Base-by-base conservation (phyloP, 2,113 vertebrate genomes). In the Nerophis ophidion region DNA sequence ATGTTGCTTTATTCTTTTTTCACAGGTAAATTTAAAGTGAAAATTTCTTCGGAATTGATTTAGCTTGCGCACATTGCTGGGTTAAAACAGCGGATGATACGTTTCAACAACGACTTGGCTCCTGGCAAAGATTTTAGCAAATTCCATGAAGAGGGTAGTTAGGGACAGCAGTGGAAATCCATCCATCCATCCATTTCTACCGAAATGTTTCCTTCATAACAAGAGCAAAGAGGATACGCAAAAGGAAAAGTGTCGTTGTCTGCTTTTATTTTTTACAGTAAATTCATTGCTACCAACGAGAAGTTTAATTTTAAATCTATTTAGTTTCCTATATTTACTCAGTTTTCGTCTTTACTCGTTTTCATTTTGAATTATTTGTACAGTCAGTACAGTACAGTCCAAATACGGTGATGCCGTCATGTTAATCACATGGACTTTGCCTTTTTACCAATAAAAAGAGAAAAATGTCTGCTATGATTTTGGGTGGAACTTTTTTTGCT, bases 121-220 rank as follows among this genome's bases (percentile, higher is more conserved):
- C 44, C 19, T 9, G 46, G 65, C 61, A 66, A 12, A 34, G 14
- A 49, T 13, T 45, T 48, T 10, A 55, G 53, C 15, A 38, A 40
- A 10, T 54, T 36, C n/a, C 6, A 6, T 14, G 50, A 40, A 54
- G 15, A 6, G 4, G 15, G 8, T 14, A 9, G 34, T 5, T 40
- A 1, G 14, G 26, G 35, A 56, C 53, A 36, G 53, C 17, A 56
- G n/a, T 35, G 6, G 17, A 2, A 17, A n/a, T n/a, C n/a, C n/a
- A n/a, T n/a, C n/a, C n/a, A n/a, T n/a, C n/a, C n/a, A n/a, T n/a
- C n/a, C n/a, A n/a, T n/a, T n/a, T n/a, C n/a, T n/a, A n/a, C n/a
- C n/a, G n/a, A n/a, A n/a, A 46, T 8, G 44, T 4, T 51, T 5
- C 9, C 44, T 73, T 76, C 56, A 74, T 67, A 72, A 53, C 48